Base-by-base conservation (phyloP, 2,888 invertebrate species). In the Diarsia dahlii region DNA sequence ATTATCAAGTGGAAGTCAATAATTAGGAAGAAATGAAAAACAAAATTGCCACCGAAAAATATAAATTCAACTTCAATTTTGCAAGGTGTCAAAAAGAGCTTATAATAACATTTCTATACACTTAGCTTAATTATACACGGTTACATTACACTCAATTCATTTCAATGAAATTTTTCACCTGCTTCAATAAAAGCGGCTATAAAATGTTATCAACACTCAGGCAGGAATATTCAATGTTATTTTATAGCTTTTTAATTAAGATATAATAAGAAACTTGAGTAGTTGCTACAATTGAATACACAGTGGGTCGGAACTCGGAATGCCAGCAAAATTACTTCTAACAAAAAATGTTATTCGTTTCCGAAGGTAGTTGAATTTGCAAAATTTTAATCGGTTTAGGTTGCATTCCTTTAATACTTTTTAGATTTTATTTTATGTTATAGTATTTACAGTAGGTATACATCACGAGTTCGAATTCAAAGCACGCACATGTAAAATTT, bases 191-290 rank as follows among this genome's bases (percentile, higher is more conserved):
- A 81, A 75, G 69, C 52, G 66, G 69, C n/a, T 68, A 45, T 76
- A 82, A 81, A 84, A 67, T 34, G 15, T 54, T 71, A 54, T 79
- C 56, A 69, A 80, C 75, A 56, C 50, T 66, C 75, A 70, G 39
- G 0, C 8, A 23, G 58, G 67, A 84, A 82, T 75, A 52, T 71
- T 71, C 39, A 71, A 50, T 71, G 56, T 82, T 69, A 80, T 71
- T 84, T 82, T 70, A 77, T 71, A 52, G 23, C 54, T 58, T 77
- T 76, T 81, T 77, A 81, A 82, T 77, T 82, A 71, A 85, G 68
- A 81, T 69, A 46, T 66, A 60, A 64, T 54, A 64, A 60, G 66
- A 73, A 60, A 48, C 20, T 62, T 66, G 63, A 67, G 54, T 65
- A 45, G 52, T 28, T 23, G 15, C 18, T 58, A 46, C n/a, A 45